Percentiles rank a stretch among this genome's conserved stretches.
Evolutionary conservation across 2,888 invertebrate species (phyloP).

Genomic region (Caenorhabditis sp.): DNA sequence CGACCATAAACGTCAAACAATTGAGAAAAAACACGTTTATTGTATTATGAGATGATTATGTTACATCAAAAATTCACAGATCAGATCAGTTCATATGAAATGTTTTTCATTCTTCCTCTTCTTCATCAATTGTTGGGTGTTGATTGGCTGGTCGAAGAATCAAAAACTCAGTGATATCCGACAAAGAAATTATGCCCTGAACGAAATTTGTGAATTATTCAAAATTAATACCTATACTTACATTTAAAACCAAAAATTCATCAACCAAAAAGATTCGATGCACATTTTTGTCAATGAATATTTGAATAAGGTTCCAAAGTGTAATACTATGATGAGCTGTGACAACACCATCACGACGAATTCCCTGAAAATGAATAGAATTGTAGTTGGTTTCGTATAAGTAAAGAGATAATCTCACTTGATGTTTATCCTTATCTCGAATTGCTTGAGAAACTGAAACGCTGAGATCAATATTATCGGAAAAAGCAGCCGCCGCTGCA

Average conservation of each 20-base stretch:
- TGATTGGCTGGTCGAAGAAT: not conserved
- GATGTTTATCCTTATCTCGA: constrained; percentile 23
- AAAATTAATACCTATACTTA: not conserved
- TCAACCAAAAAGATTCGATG: constrained; percentile 47
- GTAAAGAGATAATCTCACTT: not conserved
- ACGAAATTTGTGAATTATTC: constrained; percentile 7
- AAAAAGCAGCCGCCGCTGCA: constrained; percentile 44
- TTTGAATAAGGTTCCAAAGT: constrained; percentile 43
- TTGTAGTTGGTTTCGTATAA: not conserved
- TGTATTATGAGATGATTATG: not conserved
- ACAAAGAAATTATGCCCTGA: constrained; percentile 42
- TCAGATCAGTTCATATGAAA: not conserved
- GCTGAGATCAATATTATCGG: constrained; percentile 38
- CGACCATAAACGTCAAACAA: too few species aligned
- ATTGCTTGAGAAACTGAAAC: constrained; percentile 38
- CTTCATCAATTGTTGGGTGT: not conserved
- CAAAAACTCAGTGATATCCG: constrained; percentile 37
- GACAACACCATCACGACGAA: constrained; percentile 36
- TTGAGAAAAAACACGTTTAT: constrained; percentile 1
- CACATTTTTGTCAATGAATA: constrained; percentile 51
- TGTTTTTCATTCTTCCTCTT: not conserved
- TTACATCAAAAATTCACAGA: not conserved
- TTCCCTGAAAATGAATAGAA: constrained; percentile 21
- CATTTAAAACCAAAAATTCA: constrained; percentile 26
- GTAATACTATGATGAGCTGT: constrained; percentile 39